These are phyloP conservation scores for Pogoniulus pusillus DNA, from an alignment of 2,797 vertebrate genomes.

Conservation along the genomic window DNA sequence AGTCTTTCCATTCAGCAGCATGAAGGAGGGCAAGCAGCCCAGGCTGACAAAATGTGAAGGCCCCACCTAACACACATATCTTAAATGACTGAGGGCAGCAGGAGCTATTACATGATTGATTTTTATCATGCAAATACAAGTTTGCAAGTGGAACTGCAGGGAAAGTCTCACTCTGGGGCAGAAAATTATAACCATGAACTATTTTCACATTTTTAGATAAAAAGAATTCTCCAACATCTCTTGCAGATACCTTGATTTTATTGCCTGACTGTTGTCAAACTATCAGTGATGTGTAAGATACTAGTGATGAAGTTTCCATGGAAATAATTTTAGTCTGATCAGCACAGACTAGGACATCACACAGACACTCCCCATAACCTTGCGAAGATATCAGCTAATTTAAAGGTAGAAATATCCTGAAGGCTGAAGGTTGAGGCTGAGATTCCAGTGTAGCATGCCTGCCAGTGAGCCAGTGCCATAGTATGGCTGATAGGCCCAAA, in stretches of 20 bases:
- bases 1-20: background rate
- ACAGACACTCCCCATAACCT: background rate
- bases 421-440: background rate
- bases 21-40: background rate
- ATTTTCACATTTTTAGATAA: background rate
- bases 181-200: background rate
- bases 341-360: background rate
- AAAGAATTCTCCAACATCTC: background rate
- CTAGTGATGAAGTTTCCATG: background rate
- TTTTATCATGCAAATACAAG: background rate
- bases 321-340: background rate
- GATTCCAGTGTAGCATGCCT: background rate
- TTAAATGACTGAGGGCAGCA: background rate
- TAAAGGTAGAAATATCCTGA: background rate
- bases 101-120: background rate
- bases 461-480: background rate
- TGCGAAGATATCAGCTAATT: background rate
- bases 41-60: background rate
- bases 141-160: background rate
- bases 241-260: background rate
- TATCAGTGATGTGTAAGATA: background rate
- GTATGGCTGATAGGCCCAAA: too few species aligned
- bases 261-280: background rate
- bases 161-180: background rate
- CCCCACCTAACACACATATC: accelerated